Base-by-base conservation (phyloP, 2,113 vertebrate genomes). In the Regulus satrapa region DNA sequence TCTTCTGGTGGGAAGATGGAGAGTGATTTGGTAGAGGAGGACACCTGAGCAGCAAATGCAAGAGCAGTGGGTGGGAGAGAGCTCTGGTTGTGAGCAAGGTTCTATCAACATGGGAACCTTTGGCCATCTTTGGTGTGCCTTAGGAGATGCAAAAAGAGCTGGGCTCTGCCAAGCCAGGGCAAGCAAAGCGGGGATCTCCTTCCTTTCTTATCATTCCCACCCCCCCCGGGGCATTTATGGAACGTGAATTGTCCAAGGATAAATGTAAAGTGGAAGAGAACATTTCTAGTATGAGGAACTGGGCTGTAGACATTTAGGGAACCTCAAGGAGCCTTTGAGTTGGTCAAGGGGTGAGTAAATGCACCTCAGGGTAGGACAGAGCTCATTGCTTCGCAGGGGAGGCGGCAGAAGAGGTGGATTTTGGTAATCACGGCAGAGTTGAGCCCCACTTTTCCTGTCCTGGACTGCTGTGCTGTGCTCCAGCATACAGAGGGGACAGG, bases 401-500 rank as follows among this genome's bases (percentile, higher is more conserved):
- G 36, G 36, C 31, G 67, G 28, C 45, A 67, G 38, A 46, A 32
- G 43, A 67, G 28, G 17, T 45, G 36, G 49, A 68, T 46, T 81
- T 76, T 7, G 45, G 55, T 55, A 74, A 49, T 38, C 43, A 31
- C 52, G 3, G 3, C 43, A 63, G 77, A 74, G 49, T 1, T 61
- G 45, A 90, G 62, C 40, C 32, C 24, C 40, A 14, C 6, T 2
- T 2, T 54, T 58, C 24, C 38, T 8, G 3, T 23, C 45, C 13
- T 11, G 3, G 51, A 13, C 41, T 38, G 84, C 17, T 64, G 38
- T 61, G 75, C 14, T 43, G 61, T 91, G 71, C 40, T 3, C 2
- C 15, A 17, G 56, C 12, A 36, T 5, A 23, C 0, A 3, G 26
- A 81, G 46, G 28, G 40, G 46, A 67, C 3, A 1, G 12, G 8